Conservation (phyloP, 2,888 invertebrate genomes). For the Xestia rhomboidea region DNA sequence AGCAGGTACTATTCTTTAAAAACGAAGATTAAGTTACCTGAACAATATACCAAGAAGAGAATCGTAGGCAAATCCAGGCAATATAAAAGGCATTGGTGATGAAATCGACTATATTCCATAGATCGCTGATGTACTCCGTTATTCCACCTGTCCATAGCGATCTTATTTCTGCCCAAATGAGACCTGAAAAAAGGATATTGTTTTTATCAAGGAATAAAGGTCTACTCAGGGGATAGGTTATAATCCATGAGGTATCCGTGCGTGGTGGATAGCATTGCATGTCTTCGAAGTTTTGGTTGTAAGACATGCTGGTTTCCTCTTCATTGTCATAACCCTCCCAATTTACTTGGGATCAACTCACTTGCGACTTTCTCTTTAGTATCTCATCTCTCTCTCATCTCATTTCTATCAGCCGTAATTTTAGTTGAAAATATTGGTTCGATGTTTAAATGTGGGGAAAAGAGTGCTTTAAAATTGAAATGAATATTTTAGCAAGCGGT, state of each 20-base stretch:
- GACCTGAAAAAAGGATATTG: conserved; percentile 91
- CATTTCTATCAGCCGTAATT: not conserved
- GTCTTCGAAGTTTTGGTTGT: not conserved
- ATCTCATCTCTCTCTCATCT: too few species aligned
- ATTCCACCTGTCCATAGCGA: conserved; percentile 97
- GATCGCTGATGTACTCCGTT: conserved; percentile 97
- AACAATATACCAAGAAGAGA: conserved; percentile 96
- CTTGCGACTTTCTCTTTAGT: not conserved
- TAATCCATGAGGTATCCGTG: not conserved
- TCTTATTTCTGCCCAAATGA: conserved; percentile 98
- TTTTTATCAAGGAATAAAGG: not conserved
- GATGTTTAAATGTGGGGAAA: not conserved
- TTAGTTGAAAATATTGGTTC: not conserved
- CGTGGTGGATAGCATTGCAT: not conserved
- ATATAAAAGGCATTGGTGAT: conserved; percentile 99
- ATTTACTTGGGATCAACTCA: not conserved
- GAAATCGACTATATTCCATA: conserved; percentile 99
- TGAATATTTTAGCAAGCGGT: not conserved
- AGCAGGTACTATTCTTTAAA: not conserved
- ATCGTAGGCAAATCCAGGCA: conserved; percentile 96
- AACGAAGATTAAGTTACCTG: conserved; percentile 92
- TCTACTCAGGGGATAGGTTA: not conserved
- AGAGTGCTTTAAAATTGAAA: conserved; percentile 12
- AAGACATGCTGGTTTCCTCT: not conserved
- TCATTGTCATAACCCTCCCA: not conserved